Base-by-base conservation (phyloP, 2,888 invertebrate genomes). In the Drosophila kuntzei region DNA sequence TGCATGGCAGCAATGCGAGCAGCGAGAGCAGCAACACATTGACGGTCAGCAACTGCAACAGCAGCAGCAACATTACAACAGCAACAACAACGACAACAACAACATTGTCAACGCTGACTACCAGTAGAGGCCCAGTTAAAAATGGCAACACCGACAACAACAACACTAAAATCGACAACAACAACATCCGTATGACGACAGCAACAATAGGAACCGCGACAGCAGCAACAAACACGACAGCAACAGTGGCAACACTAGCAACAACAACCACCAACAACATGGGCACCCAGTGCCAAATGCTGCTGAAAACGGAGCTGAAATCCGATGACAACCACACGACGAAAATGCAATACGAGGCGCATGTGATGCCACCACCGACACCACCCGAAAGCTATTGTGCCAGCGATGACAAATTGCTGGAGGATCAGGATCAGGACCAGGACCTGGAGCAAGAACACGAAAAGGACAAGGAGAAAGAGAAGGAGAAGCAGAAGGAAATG, bases 1-100 rank as follows among this genome's bases (percentile, higher is more conserved):
- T 68, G 76, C 61, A 51, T 92, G 92, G 92, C 93, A 84, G 60
- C 93, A 94, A 94, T 93, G 93, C 61, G 72, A 82, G 59, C 57
- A 79, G 60, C 70, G 74, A 64, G 78, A 80, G 60, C 70, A 77
- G 64, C 83, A 87, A 69, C 63, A 78, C 58, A 59, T 68, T 74
- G 85, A 63, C 67, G 76, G 72, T 76, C 63, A 59, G 49, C 79
- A 73, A 54, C 51, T n/a, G 54, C 83, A 77, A 66, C 74, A 71
- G 3, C 71, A 73, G 64, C 76, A 50, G 2, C 71, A 57, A 76
- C 75, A 27, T 3, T 2, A 67, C 76, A 71, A 6, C 73, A 72
- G 63, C 76, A 59, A 77, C 77, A 73, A 65, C 71, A 77, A 70
- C 79, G 84, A 63, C 83, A 74, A 71, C 71, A 68, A 34, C 66